Conservation (phyloP, 2,797 vertebrate species). For the Australoheros facetus region DNA sequence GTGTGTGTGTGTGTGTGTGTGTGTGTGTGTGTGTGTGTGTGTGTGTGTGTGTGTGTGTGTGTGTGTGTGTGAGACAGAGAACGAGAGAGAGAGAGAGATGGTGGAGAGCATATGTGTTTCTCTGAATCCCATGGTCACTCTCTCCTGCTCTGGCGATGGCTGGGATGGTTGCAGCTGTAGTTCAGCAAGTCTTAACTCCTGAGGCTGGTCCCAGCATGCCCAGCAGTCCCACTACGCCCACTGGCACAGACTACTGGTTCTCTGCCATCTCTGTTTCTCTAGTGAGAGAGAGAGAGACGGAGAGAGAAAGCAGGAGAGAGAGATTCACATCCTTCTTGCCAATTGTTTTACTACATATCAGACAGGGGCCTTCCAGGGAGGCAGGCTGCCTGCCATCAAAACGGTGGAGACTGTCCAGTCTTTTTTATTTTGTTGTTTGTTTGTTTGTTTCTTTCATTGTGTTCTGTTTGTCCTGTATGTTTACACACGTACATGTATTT, state of each 20-base stretch:
- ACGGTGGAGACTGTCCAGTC: conserved; percentile 62
- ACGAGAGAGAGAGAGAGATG: background rate
- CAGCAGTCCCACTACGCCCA: conserved; percentile 55
- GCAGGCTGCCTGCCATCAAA: conserved; percentile 65
- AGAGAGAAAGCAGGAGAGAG: conserved; percentile 19
- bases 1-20: conserved; percentile 38
- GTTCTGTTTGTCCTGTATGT: conserved; percentile 15
- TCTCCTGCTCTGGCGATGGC: conserved; percentile 39
- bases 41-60: background rate
- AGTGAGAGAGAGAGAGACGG: conserved; percentile 3
- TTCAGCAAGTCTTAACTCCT: conserved; percentile 70
- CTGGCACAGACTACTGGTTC: conserved; percentile 65
- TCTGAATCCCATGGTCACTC: conserved; percentile 47
- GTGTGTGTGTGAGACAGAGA: too few species aligned
- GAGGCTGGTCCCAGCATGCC: conserved; percentile 71
- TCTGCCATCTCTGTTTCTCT: conserved; percentile 51
- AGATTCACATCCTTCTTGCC: conserved; percentile 65
- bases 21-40: conserved; percentile 22
- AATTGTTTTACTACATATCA: conserved; percentile 74
- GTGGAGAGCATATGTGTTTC: conserved; percentile 33
- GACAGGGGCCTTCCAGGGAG: conserved; percentile 72
- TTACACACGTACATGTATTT: background rate
- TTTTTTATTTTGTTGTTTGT: conserved; percentile 41
- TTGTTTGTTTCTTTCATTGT: conserved; percentile 42
- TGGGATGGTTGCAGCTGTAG: conserved; percentile 72